Evolutionary conservation across 2,113 vertebrate genomes (phyloP).

Genomic region (Coryphaenoides rupestris): DNA sequence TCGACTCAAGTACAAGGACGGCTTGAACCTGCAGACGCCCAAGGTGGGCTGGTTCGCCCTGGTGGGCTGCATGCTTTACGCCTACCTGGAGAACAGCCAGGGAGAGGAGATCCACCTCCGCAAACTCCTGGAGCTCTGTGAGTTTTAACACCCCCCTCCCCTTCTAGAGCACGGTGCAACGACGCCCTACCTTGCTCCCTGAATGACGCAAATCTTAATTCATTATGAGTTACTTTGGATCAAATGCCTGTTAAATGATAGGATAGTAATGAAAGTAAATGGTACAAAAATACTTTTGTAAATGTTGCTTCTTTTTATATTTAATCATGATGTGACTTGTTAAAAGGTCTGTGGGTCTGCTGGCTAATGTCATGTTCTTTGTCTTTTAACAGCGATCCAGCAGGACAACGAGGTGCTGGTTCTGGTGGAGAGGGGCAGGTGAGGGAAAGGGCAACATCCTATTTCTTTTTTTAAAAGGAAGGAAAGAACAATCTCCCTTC

Average conservation of each 20-base stretch:
- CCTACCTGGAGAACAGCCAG: constrained; percentile 66
- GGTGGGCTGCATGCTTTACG: constrained; percentile 73
- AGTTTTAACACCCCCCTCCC: constrained; percentile 33
- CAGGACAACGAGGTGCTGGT: constrained; percentile 88
- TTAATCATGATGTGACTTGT: too few species aligned
- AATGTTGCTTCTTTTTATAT: too few species aligned
- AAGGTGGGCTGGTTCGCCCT: constrained; percentile 89
- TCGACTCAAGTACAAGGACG: constrained; percentile 85
- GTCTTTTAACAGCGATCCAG: constrained; percentile 74
- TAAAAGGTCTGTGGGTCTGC: too few species aligned
- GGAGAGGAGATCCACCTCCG: constrained; percentile 85
- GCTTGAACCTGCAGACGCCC: constrained; percentile 82
- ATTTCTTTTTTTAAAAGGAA: too few species aligned
- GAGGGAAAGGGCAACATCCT: constrained; percentile 31
- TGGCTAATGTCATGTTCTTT: not conserved
- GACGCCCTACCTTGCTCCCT: too few species aligned
- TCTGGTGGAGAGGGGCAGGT: constrained; percentile 91
- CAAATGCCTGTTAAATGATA: too few species aligned
- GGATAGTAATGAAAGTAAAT: too few species aligned
- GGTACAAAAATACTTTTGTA: too few species aligned
- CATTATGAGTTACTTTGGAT: too few species aligned
- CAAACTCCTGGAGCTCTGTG: constrained; percentile 92
- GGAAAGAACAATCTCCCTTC: not conserved
- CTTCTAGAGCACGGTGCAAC: too few species aligned
- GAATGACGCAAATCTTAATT: too few species aligned